phyloP scores from a whole-genome alignment of 2,113 vertebrate genomes.

The Tenebrosternarchus preto region DNA sequence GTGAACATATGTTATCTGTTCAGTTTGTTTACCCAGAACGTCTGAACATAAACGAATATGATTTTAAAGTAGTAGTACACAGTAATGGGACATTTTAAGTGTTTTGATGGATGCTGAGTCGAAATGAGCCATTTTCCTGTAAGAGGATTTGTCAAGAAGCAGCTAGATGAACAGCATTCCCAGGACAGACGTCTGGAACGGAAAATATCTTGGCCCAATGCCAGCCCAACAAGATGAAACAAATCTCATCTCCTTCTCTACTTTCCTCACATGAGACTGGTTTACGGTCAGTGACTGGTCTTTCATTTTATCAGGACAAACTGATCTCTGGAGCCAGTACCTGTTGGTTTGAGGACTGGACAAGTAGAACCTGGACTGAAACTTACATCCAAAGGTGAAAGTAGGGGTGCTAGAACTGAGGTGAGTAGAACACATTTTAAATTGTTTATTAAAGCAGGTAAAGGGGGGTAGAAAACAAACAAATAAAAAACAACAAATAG shows the following conservation, averaged over 20 bases:
- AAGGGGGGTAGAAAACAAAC: neutral
- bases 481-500: neutral
- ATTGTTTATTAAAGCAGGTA: neutral
- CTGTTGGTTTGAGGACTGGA: neutral
- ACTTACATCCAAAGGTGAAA: neutral
- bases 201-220: neutral
- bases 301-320: neutral
- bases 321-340: neutral
- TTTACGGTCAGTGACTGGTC: neutral
- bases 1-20: neutral
- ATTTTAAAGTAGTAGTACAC: no score
- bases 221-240: conserved; percentile 1
- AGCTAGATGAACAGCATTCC: no score
- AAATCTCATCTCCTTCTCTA: neutral
- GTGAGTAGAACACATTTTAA: neutral
- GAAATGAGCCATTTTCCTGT: neutral
- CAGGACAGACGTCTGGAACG: neutral
- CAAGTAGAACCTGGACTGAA: neutral
- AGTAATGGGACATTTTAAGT: no score
- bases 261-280: neutral
- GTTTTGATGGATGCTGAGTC: neutral
- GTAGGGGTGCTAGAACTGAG: neutral
- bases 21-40: neutral
- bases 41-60: neutral
- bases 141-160: neutral